Evolutionary conservation across 2,113 vertebrate species (phyloP), one percentile per base, ranked within the genome.

Genomic region (Zeus faber): DNA sequence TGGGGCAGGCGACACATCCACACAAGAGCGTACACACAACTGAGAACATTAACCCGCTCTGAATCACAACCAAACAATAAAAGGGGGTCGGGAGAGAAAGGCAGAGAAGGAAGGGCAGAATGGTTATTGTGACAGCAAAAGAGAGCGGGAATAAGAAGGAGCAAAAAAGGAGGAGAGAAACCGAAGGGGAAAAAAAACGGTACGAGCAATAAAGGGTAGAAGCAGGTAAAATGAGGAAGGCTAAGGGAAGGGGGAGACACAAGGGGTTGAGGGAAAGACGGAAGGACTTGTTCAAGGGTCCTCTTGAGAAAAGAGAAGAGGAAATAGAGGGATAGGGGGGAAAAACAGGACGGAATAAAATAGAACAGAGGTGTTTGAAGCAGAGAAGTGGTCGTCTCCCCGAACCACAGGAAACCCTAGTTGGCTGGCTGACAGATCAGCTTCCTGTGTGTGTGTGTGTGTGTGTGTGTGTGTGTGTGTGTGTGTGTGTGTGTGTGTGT

Each of bases 61-160:
- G 39, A 59, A 70, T 74, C 60, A 71, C 79, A 76, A 73, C 77
- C 80, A 76, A 70, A 84, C n/a, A n/a, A n/a, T n/a, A n/a, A n/a
- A n/a, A n/a, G n/a, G n/a, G n/a, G n/a, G n/a, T n/a, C n/a, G n/a
- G n/a, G n/a, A n/a, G n/a, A n/a, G n/a, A n/a, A n/a, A n/a, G n/a
- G n/a, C n/a, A n/a, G n/a, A 74, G 71, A 77, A 65, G 67, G 70
- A 71, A 58, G 62, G 73, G 75, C 60, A 23, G 27, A 14, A 75
- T 74, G 57, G 67, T 71, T 78, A 82, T 53, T 74, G 46, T 70
- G 70, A 62, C 41, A 57, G 72, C 39, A 54, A 76, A 63, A 68
- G 80, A 76, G 58, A 5, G 1, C 4, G 5, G 24, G 24, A 26
- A 14, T 21, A 45, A 1, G 63, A 53, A 33, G 63, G 72, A 63